Evolutionary conservation across 2,888 invertebrate species (phyloP), one percentile per base, ranked within the genome.

Genomic region (Trachelus tabidus): DNA sequence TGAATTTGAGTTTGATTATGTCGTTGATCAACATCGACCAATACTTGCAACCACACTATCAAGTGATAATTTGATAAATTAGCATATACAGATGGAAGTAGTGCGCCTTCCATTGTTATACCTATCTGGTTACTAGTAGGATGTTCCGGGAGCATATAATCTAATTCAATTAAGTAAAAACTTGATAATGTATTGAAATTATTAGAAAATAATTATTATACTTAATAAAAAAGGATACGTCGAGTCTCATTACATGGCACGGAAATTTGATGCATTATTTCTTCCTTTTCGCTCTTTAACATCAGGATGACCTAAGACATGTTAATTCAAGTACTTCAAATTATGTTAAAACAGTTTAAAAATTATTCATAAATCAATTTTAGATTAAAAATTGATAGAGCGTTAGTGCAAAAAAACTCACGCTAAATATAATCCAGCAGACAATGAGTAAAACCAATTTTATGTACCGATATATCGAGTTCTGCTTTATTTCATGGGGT

Each of bases 371-470:
- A 0, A 56, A 68, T 31, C 15, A 78, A 73, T 73, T 23, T 23
- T 56, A 56, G 23, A 56, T 56, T 23, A 6, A 56, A 56, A 23
- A 56, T 23, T 56, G 0, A 9, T 6, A 56, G 9, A 56, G 23
- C 23, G 23, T 23, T 56, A 23, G 9, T 56, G 30, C 12, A 71
- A 30, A 30, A 73, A 71, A 68, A 87, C 88, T 87, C 85, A 91
- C 92, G 0, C 96, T 95, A 88, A 96, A 96, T 82, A 94, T 92
- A 1, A 94, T 84, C 96, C 96, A 96, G 75, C 94, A 93, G 0
- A 92, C 92, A 3, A 94, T 89, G 0, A 96, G 92, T 0, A 94
- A 82, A 0, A 92, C 89, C 85, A 95, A 93, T 90, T 95, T 95
- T 0, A 91, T 84, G 81, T 92, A 92, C 12, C 89, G 89, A 76